phyloP scores from a whole-genome alignment of 64 coral and sea anemone species.

The Orbicella faveolata region DNA sequence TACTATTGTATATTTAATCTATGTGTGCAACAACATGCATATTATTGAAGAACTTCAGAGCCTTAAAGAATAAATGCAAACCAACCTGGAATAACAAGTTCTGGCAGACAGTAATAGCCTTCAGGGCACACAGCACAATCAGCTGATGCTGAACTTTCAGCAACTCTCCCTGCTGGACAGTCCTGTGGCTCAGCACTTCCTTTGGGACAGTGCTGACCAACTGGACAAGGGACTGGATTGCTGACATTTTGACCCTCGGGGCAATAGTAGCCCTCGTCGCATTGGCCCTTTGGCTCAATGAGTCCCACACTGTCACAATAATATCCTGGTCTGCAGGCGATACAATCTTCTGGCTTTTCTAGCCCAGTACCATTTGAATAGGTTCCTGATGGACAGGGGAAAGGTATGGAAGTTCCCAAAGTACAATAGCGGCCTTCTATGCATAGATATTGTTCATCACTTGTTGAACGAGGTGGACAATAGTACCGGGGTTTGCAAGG shows the following conservation, averaged over 20 bases:
- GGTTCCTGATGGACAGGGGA: constrained; percentile 76
- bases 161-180: constrained; percentile 66
- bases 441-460: constrained; percentile 65
- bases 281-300: constrained; percentile 74
- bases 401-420: constrained; percentile 69
- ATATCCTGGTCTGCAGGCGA: constrained; percentile 64
- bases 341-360: constrained; percentile 62
- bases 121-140: constrained; percentile 68
- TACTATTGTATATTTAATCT: too few relatives aligned
- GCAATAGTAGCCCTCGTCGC: constrained; percentile 79
- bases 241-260: constrained; percentile 75
- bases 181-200: constrained; percentile 59
- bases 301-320: constrained; percentile 87
- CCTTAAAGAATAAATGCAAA: background rate
- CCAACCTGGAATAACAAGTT: constrained; percentile 69
- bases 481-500: constrained; percentile 79
- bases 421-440: constrained; percentile 77
- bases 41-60: background rate
- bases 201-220: constrained; percentile 71
- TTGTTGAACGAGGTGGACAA: constrained; percentile 72
- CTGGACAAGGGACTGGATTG: constrained; percentile 54
- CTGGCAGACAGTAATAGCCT: constrained; percentile 72
- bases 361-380: constrained; percentile 79
- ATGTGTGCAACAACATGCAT: too few relatives aligned
- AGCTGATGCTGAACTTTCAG: constrained; percentile 56